Evolutionary conservation across 1,140 invertebrate genomes (phyloP), one percentile per base, ranked within the genome.

Genomic region (Caenorhabditis remanei): DNA sequence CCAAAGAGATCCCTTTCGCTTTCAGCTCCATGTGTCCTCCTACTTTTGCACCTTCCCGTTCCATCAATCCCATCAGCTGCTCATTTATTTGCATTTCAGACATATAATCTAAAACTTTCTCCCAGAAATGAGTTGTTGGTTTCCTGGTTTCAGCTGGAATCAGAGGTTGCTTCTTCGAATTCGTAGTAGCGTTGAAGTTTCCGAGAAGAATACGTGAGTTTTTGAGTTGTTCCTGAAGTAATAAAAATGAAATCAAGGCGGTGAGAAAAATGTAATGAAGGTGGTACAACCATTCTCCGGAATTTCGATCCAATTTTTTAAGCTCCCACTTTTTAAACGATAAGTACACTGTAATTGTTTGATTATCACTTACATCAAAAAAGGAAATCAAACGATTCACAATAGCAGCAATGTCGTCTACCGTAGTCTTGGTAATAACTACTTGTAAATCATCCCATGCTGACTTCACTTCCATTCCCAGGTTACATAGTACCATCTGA

Each of bases 341-440:
- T 2, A 32, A 32, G 32, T 32, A 1, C 32, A 32, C 1, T 32
- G 0, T 2, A 32, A 2, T 32, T 32, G 32, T 32, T 32, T 32
- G 32, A 32, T 32, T 32, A 32, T 32, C 32, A 32, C 32, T 32
- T 32, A 32, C 32, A 32, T 32, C 32, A 32, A 32, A 32, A 32
- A 32, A 92, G 9, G 63, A 48, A 55, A 85, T 67, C 14, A 92
- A 63, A 82, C 92, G 92, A 11, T 90, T 63, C 14, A 85, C 87
- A 63, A 92, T 92, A 53, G 90, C 90, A 7, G 83, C 84, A 24
- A 92, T 82, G 56, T 92, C 91, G 43, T 56, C 90, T 6, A 89
- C 89, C 4, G 91, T 92, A 16, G 79, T 90, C 84, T 89, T 84
- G 8, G 91, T 92, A n/a, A 92, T 92, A n/a, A 92, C 88, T 87